These are phyloP conservation scores for Eilema caniola DNA, from an alignment of 2,888 invertebrate species.

Conservation along the genomic window DNA sequence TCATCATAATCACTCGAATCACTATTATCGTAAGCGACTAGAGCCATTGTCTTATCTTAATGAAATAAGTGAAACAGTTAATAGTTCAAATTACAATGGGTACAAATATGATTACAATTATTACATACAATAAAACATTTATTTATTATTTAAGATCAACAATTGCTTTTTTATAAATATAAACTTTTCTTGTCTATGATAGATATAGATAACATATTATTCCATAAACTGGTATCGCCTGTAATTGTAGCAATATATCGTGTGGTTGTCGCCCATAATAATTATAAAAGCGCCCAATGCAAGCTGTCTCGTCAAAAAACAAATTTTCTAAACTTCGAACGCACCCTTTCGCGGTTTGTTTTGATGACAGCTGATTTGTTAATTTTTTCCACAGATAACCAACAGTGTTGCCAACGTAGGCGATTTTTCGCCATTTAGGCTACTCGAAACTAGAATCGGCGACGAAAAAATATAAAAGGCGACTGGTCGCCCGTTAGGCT, in stretches of 20 bases:
- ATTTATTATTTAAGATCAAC: background rate
- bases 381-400: background rate
- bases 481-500: no score
- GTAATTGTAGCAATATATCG: no score
- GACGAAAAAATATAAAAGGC: no score
- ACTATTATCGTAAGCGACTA: slow-evolving; percentile 89
- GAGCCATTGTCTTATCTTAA: slow-evolving; percentile 77
- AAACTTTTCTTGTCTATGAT: no score
- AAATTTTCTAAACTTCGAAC: background rate
- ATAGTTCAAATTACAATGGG: background rate
- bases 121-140: background rate
- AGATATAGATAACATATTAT: no score
- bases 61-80: background rate
- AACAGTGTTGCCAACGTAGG: no score
- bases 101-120: background rate
- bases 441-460: no score
- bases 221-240: no score
- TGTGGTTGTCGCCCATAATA: no score
- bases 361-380: background rate
- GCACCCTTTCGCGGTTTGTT: background rate
- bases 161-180: no score
- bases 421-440: no score
- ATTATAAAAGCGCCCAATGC: no score
- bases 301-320: background rate
- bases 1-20: slow-evolving; percentile 80